Base-by-base conservation (phyloP, 2,888 invertebrate genomes). In the Willowsia nigromaculata region DNA sequence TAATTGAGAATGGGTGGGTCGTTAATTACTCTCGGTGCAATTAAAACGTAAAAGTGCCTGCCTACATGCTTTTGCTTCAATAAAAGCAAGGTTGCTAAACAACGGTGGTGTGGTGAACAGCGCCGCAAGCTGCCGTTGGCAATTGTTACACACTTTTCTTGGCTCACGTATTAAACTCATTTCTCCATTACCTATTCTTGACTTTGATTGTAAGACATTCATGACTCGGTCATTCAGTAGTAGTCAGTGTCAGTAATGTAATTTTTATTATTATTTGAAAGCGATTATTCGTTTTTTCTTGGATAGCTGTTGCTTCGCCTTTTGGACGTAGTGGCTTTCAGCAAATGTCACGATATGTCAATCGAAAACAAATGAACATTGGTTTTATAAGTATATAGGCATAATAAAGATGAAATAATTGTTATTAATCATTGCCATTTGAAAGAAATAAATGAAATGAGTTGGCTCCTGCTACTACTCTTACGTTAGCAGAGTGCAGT, bases 1-100 rank as follows among this genome's bases (percentile, higher is more conserved):
- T 56, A 68, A 68, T 87, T 68, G 56, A 81, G 47, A 74, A 76
- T 82, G 88, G 88, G 88, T 62, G 82, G 88, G 88, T 80, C 85
- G 59, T 62, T 74, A 85, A 85, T 85, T 85, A 85, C 53, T 85
- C 59, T 74, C 56, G 37, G 68, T 71, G 83, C 62, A 68, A 83
- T 83, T 83, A 83, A 50, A 62, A 50, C 18, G 68, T 59, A 27
- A 78, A 37, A 76, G 53, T 76, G 50, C 56, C 33, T 53, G 15
- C 53, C 11, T 56, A 78, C 56, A 33, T 53, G 15, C 53, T 11
- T 56, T 56, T 78, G 53, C 47, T 13, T 78, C 53, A 56, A 56
- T 53, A 40, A 37, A 7, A 33, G 56, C 37, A 37, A 33, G 65
- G 30, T 37, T 30, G 40, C 2, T 13, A 27, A 76, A 22, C 62